Evolutionary conservation across 2,888 invertebrate species (phyloP).

Genomic region (Corythucha ciliata): DNA sequence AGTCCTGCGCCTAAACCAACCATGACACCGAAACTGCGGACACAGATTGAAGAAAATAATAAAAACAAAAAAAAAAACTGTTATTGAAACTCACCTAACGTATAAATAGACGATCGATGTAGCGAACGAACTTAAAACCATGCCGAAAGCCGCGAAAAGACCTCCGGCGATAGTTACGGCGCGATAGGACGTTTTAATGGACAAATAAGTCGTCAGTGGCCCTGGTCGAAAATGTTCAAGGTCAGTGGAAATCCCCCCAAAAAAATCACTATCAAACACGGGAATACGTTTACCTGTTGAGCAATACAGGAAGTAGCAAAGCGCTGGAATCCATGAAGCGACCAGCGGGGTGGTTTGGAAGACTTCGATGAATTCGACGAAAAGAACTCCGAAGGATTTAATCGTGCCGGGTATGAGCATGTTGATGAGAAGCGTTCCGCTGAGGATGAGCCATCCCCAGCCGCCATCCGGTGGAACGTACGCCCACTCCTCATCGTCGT

Average conservation of each 20-base stretch:
- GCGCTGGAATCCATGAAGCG: slow-evolving; percentile 74
- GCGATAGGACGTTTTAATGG: slow-evolving; percentile 72
- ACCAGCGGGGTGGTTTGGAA: slow-evolving; percentile 63
- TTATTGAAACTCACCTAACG: slow-evolving; percentile 53
- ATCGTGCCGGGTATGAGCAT: slow-evolving; percentile 77
- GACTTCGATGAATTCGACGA: slow-evolving; percentile 70
- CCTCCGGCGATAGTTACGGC: slow-evolving; percentile 77
- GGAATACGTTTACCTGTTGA: slow-evolving; percentile 60
- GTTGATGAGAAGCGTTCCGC: slow-evolving; percentile 70
- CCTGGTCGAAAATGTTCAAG: slow-evolving; percentile 47
- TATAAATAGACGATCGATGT: slow-evolving; percentile 68
- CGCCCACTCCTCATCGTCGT: slow-evolving; percentile 28
- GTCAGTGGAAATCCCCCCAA: not conserved
- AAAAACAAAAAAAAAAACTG: not conserved
- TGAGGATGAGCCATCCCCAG: slow-evolving; percentile 63
- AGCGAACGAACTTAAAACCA: slow-evolving; percentile 75
- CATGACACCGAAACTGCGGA: slow-evolving; percentile 64
- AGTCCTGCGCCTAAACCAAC: slow-evolving; percentile 77
- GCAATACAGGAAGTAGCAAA: slow-evolving; percentile 81
- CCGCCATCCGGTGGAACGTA: slow-evolving; percentile 58
- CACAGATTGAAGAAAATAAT: slow-evolving; percentile 19
- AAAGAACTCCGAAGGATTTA: slow-evolving; percentile 77
- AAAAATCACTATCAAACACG: not conserved
- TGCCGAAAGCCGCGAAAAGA: slow-evolving; percentile 68
- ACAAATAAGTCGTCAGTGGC: slow-evolving; percentile 73